Evolutionary conservation across 1,140 invertebrate species (phyloP).

Genomic region (Drosophila chauvacae): DNA sequence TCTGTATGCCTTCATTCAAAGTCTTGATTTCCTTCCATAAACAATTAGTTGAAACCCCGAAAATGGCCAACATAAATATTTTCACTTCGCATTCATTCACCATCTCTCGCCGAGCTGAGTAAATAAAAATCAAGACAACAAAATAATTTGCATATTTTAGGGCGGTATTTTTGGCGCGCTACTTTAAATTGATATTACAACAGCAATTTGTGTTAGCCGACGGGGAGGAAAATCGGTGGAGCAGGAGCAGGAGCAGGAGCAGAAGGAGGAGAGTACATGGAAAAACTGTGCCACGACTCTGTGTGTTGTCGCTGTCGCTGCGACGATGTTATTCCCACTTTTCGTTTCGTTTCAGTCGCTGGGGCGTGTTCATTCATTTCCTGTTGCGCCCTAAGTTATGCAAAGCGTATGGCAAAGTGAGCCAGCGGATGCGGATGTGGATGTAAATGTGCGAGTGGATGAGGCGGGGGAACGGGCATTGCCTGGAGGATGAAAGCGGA

Average conservation of each 20-base stretch:
- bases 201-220: conserved; percentile 61
- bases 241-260: conserved; percentile 1
- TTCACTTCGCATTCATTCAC: conserved; percentile 14
- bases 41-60: conserved; percentile 10
- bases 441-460: conserved; percentile 13
- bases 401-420: conserved; percentile 75
- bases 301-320: conserved; percentile 25
- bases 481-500: conserved; percentile 1
- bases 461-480: conserved; percentile 1
- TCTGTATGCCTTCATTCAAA: neutral
- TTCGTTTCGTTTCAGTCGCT: conserved; percentile 46
- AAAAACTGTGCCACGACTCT: conserved; percentile 70
- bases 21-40: conserved; percentile 12
- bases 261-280: conserved; percentile 41
- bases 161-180: conserved; percentile 64
- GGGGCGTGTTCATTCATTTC: conserved; percentile 72
- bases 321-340: conserved; percentile 32
- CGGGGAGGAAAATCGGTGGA: neutral
- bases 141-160: conserved; percentile 70
- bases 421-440: conserved; percentile 41
- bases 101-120: conserved; percentile 12
- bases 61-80: conserved; percentile 15
- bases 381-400: conserved; percentile 77
- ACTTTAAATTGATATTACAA: conserved; percentile 76
- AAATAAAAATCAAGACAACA: conserved; percentile 45